Base-by-base conservation (phyloP, 2,888 invertebrate genomes). In the Apotomis capreana region DNA sequence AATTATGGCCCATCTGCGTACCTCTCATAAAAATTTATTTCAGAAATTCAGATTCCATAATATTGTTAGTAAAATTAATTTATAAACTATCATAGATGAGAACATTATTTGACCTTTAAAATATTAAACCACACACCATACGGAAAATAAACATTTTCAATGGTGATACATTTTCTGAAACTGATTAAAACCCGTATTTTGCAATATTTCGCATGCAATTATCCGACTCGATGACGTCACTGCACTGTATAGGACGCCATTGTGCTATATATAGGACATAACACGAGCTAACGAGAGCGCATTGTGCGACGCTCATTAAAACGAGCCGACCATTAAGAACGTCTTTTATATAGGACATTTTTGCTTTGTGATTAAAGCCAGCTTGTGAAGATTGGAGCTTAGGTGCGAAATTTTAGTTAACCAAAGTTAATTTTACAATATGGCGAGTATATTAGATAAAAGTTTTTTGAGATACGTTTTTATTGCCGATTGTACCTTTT, bases 261-360 rank as follows among this genome's bases (percentile, higher is more conserved):
- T 46, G 54, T 54, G 5, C 36, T 10, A 0, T 54, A 36, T 54
- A 44, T 26, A 51, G 51, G 15, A 26, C 57, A 59, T 36, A 55
- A 10, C 59, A n/a, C n/a, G 49, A 57, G 65, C 65, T 70, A 70
- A 70, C 70, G 70, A 70, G 70, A 54, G 5, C 37, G 65, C 65
- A 70, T 70, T 70, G 70, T 70, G 62, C 15, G 46, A 0, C 8
- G 58, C 70, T 70, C 70, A 65, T 70, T 65, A 70, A 49, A 55
- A 52, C 13, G 60, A 52, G 54, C 58, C 64, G 52, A 59, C 37
- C 65, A 60, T 70, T 70, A 70, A 65, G 58, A 65, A 49, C 12
- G 54, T 58, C 60, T 65, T 54, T 65, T 63, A 54, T 63, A 40
- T 63, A 40, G 52, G 13, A 15, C 12, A 4, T n/a, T 37, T 58